phyloP scores from a whole-genome alignment of 1,140 invertebrate species.

The Drosophila setifemur region DNA sequence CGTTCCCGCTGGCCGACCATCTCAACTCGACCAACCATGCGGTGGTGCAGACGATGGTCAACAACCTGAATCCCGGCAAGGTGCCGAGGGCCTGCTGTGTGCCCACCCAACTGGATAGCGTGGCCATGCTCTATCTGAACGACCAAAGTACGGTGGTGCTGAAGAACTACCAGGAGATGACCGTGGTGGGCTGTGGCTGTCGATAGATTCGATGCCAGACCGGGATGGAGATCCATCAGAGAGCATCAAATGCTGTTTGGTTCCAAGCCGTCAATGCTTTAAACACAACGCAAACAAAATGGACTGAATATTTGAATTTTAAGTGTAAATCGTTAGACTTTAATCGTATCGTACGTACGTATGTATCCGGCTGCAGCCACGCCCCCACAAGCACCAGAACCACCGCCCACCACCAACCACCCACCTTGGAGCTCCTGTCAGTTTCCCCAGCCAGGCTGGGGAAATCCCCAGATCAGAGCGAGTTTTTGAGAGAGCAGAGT shows the following conservation, averaged over 20 bases:
- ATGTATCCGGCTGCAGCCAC: constrained; percentile 56
- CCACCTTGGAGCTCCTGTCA: constrained; percentile 24
- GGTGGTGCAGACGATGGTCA: constrained; percentile 97
- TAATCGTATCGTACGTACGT: constrained; percentile 68
- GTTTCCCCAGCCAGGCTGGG: constrained; percentile 72
- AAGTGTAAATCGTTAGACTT: constrained; percentile 82
- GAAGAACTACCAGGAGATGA: constrained; percentile 98
- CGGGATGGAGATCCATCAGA: constrained; percentile 27
- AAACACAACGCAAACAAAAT: constrained; percentile 82
- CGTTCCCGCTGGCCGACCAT: constrained; percentile 95
- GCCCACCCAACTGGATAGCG: constrained; percentile 93
- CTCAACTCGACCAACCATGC: constrained; percentile 99
- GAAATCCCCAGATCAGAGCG: constrained; percentile 56
- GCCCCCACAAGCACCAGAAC: constrained; percentile 16
- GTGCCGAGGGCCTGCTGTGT: constrained; percentile 97
- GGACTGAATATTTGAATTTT: constrained; percentile 82
- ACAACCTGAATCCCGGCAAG: constrained; percentile 93
- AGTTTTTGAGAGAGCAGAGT: constrained; percentile 9
- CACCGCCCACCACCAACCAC: neutral
- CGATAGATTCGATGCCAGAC: constrained; percentile 84
- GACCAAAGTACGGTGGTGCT: constrained; percentile 96
- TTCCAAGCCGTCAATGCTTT: constrained; percentile 82
- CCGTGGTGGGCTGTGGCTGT: constrained; percentile 96
- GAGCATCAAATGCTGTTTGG: constrained; percentile 81
- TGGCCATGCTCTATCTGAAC: constrained; percentile 97